phyloP scores from a whole-genome alignment of 2,113 vertebrate species.

The Catagonus wagneri region DNA sequence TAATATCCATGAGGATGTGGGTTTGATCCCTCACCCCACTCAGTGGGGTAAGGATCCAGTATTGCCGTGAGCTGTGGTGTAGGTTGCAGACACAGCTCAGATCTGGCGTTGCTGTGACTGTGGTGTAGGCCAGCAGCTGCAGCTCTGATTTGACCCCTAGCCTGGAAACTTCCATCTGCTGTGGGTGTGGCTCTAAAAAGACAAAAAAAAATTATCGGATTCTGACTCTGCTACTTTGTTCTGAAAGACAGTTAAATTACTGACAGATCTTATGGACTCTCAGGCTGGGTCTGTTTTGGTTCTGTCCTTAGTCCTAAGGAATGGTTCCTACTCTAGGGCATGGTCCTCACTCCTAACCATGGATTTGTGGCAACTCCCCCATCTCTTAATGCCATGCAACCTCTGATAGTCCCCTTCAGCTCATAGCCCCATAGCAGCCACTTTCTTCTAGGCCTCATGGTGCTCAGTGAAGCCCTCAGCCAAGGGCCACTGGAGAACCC shows the following conservation, averaged over 20 bases:
- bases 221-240: neutral
- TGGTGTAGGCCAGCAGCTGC: too few species aligned
- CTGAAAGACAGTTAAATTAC: neutral
- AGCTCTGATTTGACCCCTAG: too few species aligned
- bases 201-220: neutral
- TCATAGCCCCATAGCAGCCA: neutral
- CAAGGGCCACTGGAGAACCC: neutral
- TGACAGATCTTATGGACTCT: neutral
- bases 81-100: too few species aligned
- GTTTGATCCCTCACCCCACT: too few species aligned
- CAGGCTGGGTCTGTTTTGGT: neutral
- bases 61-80: too few species aligned
- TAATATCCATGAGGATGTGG: too few species aligned
- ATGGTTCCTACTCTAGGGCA: neutral
- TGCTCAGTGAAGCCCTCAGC: neutral
- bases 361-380: neutral
- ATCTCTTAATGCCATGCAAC: neutral
- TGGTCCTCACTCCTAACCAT: neutral
- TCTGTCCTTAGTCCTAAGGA: neutral
- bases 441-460: neutral
- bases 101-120: too few species aligned
- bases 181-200: too few species aligned
- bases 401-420: neutral
- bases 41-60: too few species aligned
- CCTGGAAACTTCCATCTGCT: too few species aligned